Conservation (phyloP, 2,888 invertebrate genomes). For the Stenodera caucasica region DNA sequence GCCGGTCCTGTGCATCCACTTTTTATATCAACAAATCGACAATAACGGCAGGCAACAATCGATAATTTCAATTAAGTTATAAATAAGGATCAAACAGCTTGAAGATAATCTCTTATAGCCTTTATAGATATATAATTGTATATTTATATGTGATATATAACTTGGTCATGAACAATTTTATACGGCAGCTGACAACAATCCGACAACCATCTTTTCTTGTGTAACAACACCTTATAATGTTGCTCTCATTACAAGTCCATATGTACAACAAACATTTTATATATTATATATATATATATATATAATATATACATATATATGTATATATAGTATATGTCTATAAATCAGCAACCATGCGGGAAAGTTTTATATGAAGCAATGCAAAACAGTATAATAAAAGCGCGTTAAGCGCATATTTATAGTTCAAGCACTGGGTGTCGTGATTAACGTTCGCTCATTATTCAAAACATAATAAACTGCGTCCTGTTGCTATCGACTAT, state of each 20-base stretch:
- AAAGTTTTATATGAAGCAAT: conserved; percentile 53
- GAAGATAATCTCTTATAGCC: conserved; percentile 45
- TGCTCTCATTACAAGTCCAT: conserved; percentile 53
- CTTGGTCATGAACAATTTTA: conserved; percentile 23
- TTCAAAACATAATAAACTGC: conserved; percentile 50
- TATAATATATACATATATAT: conserved; percentile 51
- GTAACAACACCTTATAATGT: conserved; percentile 48
- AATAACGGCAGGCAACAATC: conserved; percentile 40
- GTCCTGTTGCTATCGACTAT: conserved; percentile 46
- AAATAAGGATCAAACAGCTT: conserved; percentile 45
- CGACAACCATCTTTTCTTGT: conserved; percentile 47
- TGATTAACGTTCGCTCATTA: conserved; percentile 54
- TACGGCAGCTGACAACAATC: conserved; percentile 37
- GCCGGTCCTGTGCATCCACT: background rate
- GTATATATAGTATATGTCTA: conserved; percentile 47
- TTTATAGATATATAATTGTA: background rate
- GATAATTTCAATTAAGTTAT: conserved; percentile 50
- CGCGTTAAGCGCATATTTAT: conserved; percentile 54
- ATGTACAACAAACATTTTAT: no score
- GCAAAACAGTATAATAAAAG: conserved; percentile 53
- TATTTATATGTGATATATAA: background rate
- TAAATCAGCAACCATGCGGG: conserved; percentile 53
- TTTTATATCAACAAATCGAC: conserved; percentile 30
- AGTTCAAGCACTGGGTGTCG: conserved; percentile 51
- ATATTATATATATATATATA: no score